These are phyloP conservation scores for Monochamus alternatus DNA, from an alignment of 2,888 invertebrate genomes.

Conservation along the genomic window DNA sequence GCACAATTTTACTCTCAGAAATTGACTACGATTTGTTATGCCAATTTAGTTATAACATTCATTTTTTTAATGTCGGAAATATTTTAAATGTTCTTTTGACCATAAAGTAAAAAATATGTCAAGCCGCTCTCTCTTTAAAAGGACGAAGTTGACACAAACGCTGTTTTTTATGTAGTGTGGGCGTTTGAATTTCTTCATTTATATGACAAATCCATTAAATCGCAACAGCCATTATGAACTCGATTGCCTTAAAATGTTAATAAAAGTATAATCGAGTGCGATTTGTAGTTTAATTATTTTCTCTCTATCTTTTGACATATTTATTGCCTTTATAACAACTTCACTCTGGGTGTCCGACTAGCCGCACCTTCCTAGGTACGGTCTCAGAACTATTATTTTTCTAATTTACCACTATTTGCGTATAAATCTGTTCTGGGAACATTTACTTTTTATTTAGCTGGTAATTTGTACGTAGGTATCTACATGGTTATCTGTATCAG, in stretches of 20 bases:
- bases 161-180: not conserved
- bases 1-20: too few species aligned
- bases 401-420: slow-evolving; percentile 1
- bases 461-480: slow-evolving; percentile 1
- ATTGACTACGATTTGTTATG: too few species aligned
- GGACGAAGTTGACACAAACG: not conserved
- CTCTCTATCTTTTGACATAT: slow-evolving; percentile 29
- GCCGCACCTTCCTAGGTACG: slow-evolving; percentile 21
- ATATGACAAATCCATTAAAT: slow-evolving; percentile 14
- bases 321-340: slow-evolving; percentile 26
- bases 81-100: not conserved
- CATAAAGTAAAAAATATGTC: not conserved
- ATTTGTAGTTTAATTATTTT: slow-evolving; percentile 32
- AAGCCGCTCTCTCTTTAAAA: slow-evolving; percentile 14
- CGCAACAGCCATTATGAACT: not conserved
- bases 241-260: slow-evolving; percentile 5
- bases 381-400: slow-evolving; percentile 12
- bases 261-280: slow-evolving; percentile 20
- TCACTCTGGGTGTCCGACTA: slow-evolving; percentile 26
- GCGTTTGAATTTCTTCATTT: slow-evolving; percentile 22
- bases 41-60: too few species aligned
- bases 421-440: slow-evolving; percentile 9
- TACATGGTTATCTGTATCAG: too few species aligned
- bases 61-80: too few species aligned
- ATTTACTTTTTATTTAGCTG: not conserved